Evolutionary conservation across 2,888 invertebrate species (phyloP), one percentile per base, ranked within the genome.

Genomic region (Patella pellucida): DNA sequence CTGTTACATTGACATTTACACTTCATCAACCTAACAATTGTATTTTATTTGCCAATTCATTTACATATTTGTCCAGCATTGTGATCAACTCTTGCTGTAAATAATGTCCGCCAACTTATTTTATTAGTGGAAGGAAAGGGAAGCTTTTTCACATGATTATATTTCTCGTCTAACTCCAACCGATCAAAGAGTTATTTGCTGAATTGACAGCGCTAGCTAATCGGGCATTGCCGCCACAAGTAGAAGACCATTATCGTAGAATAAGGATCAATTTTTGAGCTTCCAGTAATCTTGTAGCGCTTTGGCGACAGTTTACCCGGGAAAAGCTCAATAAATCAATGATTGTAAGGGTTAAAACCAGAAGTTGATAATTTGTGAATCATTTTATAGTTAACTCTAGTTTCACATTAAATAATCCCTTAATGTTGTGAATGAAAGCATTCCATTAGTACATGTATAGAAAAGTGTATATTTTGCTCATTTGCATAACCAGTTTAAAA

Each of bases 1-100:
- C 62, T 62, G 62, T 62, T 62, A 62, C 62, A 62, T 23, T 62
- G 23, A 23, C 23, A 62, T 62, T 62, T 62, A 62, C 62, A 62
- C 62, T 12, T 62, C 19, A 15, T 62, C 23, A 23, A 23, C 19
- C 62, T 23, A 62, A 19, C 62, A 41, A 41, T 41, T 41, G 41
- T 41, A 41, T 41, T 41, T 41, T 41, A 41, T 41, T 41, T 41
- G 41, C 41, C 41, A 41, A 41, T 41, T 41, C 41, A 41, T 41
- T 41, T 41, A 41, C 41, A 41, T 41, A 41, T 41, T 41, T 41
- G 41, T 41, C 41, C 41, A 41, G 41, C 41, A 41, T 41, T 41
- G 41, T 41, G 41, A 41, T 41, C 41, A 9, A 41, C 41, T 41
- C 41, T 41, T 41, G 41, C 41, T 41, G 41, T 41, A 41, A 41